Conservation (phyloP, 1,140 invertebrate genomes). For the Procambarus clarkii region DNA sequence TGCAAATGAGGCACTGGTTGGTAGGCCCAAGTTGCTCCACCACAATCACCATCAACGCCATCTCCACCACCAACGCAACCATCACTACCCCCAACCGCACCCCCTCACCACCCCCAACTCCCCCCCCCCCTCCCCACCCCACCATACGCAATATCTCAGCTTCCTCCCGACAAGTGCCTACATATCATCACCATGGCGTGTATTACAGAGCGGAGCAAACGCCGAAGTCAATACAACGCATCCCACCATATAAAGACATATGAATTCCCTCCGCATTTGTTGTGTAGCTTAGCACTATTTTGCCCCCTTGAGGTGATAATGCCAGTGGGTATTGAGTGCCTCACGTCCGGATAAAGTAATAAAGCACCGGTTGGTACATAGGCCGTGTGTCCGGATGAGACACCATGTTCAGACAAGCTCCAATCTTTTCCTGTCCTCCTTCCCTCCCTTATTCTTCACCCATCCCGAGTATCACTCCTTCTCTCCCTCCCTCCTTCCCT, state of each 20-base stretch:
- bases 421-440: too few relatives aligned
- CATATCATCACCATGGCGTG: not conserved
- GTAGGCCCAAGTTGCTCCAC: not conserved
- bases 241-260: not conserved
- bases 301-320: not conserved
- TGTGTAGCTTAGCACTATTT: not conserved
- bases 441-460: too few relatives aligned
- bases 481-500: too few relatives aligned
- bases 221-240: not conserved
- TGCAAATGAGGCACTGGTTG: too few relatives aligned
- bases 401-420: too few relatives aligned
- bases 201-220: not conserved
- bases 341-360: not conserved
- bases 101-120: too few relatives aligned
- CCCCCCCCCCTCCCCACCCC: too few relatives aligned
- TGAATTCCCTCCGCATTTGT: not conserved
- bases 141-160: not conserved
- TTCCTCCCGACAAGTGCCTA: not conserved
- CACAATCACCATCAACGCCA: not conserved
- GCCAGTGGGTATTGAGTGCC: not conserved
- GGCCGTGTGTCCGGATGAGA: too few relatives aligned
- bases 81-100: too few relatives aligned
- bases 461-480: too few relatives aligned
- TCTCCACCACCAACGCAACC: too few relatives aligned
- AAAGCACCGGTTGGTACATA: not conserved